These are phyloP conservation scores for Lithophane ornitopus DNA, from an alignment of 2,888 invertebrate species.

Conservation along the genomic window DNA sequence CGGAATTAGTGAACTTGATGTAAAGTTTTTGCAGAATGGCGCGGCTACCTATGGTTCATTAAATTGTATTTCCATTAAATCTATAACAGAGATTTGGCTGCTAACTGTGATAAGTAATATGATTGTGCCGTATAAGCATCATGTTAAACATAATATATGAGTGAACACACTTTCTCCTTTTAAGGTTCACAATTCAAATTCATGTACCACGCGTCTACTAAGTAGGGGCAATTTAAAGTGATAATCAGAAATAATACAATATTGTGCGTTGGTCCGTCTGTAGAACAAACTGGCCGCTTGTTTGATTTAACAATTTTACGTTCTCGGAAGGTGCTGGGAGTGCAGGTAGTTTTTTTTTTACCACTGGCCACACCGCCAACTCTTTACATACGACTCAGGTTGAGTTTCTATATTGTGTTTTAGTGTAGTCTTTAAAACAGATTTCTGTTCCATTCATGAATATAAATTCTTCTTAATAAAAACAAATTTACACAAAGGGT, in stretches of 20 bases:
- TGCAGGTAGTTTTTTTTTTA: conserved; percentile 85
- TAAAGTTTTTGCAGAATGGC: background rate
- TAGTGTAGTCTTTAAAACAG: conserved; percentile 38
- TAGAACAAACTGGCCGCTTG: conserved; percentile 80
- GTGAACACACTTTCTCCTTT: conserved; percentile 55
- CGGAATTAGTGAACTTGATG: no score
- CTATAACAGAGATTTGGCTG: background rate
- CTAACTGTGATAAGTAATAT: conserved; percentile 37
- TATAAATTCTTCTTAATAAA: no score
- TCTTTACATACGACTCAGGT: conserved; percentile 67
- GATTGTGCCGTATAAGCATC: conserved; percentile 43
- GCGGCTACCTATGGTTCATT: fast-evolving
- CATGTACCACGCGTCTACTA: conserved; percentile 65
- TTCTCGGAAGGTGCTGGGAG: conserved; percentile 83
- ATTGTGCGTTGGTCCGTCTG: conserved; percentile 61
- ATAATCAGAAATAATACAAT: conserved; percentile 74
- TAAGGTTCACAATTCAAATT: conserved; percentile 56
- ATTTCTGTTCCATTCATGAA: conserved; percentile 51
- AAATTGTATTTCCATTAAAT: background rate
- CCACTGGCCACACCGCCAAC: conserved; percentile 65
- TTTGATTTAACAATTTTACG: conserved; percentile 86
- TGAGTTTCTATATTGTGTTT: conserved; percentile 56
- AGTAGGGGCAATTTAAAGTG: conserved; percentile 75
- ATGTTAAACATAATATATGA: conserved; percentile 40
- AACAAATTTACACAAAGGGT: no score